Conservation (phyloP, 2,797 vertebrate species). For the Tadarida brasiliensis region DNA sequence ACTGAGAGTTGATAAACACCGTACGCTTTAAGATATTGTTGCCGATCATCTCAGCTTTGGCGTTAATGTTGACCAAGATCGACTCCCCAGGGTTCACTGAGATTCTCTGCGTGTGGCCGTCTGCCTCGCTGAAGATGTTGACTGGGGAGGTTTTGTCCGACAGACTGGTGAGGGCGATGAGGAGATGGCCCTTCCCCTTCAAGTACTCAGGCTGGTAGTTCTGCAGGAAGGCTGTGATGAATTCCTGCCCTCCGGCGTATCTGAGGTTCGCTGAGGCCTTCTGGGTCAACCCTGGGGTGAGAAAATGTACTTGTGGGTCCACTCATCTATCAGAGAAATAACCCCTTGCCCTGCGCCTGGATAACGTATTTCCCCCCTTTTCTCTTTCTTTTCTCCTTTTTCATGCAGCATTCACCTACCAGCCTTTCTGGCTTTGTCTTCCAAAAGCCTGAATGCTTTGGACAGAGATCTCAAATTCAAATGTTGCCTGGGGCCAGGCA, state of each 20-base stretch:
- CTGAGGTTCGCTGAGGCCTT: conserved; percentile 34
- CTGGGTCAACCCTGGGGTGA: conserved; percentile 59
- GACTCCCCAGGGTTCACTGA: conserved; percentile 81
- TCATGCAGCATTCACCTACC: not conserved
- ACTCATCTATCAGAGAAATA: not conserved
- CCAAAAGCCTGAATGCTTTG: not conserved
- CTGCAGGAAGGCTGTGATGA: conserved; percentile 89
- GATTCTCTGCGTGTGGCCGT: conserved; percentile 79
- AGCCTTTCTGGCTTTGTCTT: not conserved
- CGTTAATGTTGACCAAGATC: conserved; percentile 79
- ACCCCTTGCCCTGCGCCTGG: not conserved
- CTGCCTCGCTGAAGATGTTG: conserved; percentile 81
- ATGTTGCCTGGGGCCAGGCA: not conserved
- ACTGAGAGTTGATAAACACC: conserved; percentile 84
- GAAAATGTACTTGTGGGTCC: not conserved
- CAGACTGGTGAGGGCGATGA: conserved; percentile 86
- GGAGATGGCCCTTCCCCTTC: conserved; percentile 55
- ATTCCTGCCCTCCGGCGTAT: conserved; percentile 85
- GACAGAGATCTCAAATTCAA: not conserved
- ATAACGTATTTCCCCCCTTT: too few relatives aligned
- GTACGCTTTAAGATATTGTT: conserved; percentile 79
- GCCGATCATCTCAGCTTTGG: conserved; percentile 82
- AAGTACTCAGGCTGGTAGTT: conserved; percentile 81
- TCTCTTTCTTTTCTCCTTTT: not conserved
- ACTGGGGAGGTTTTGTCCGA: conserved; percentile 81